Conservation (phyloP, 1,140 invertebrate species). For the Caligus rogercresseyi region DNA sequence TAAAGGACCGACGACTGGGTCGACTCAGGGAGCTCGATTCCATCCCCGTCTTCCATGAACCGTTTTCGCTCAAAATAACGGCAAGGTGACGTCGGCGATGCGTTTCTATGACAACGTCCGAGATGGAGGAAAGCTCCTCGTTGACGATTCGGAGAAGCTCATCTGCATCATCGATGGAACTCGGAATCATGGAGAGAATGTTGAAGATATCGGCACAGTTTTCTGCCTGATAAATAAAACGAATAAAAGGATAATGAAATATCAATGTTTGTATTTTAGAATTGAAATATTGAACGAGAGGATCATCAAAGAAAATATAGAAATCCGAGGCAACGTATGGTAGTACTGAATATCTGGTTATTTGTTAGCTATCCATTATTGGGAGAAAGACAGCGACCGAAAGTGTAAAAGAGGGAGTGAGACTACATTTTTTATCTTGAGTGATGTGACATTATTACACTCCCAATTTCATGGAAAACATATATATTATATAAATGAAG, state of each 20-base stretch:
- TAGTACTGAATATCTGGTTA: no score
- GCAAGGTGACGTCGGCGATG: conserved; percentile 76
- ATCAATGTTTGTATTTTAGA: no score
- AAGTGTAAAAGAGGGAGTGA: no score
- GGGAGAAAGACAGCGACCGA: no score
- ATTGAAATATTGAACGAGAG: not conserved
- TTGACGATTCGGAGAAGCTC: conserved; percentile 43
- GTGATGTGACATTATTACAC: no score
- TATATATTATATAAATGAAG: no score
- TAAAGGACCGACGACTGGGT: conserved; percentile 51
- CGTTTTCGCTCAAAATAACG: conserved; percentile 89
- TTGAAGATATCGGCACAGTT: conserved; percentile 96
- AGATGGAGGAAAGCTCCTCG: conserved; percentile 38
- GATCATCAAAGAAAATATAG: no score
- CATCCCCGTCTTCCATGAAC: conserved; percentile 34
- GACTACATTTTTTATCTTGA: no score
- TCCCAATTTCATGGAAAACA: no score
- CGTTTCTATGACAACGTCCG: conserved; percentile 68
- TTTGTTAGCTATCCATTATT: no score
- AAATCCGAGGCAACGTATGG: no score
- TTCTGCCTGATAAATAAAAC: conserved; percentile 31
- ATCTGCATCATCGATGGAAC: conserved; percentile 62
- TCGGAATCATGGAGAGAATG: conserved; percentile 76
- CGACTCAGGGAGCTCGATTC: not conserved
- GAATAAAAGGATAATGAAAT: not conserved